Percentiles rank a stretch among this genome's conserved stretches.
Evolutionary conservation across 53 echinoderm and acorn worm species (phyloP).

Genomic region (Patiria pectinifera): DNA sequence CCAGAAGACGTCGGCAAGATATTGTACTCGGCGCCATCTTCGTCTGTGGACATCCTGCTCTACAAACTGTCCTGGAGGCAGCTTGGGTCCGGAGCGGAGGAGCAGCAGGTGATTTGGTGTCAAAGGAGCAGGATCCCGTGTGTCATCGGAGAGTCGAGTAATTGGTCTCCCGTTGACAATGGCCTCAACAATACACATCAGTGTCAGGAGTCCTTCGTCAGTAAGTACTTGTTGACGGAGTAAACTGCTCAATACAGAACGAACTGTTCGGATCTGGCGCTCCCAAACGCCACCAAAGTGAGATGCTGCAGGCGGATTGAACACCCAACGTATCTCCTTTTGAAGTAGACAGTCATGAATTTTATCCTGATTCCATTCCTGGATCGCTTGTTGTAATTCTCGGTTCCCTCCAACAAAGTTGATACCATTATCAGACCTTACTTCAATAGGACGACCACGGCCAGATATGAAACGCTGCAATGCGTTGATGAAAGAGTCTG

Average conservation of each 20-base stretch:
- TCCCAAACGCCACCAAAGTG: conserved; percentile 71
- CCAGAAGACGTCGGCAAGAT: conserved; percentile 67
- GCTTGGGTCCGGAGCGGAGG: conserved; percentile 44
- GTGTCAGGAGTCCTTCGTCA: conserved; percentile 63
- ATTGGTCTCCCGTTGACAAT: conserved; percentile 70
- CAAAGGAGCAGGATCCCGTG: conserved; percentile 60
- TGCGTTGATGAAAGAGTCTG: conserved; percentile 20
- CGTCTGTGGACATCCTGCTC: conserved; percentile 63
- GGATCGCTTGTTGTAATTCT: not conserved
- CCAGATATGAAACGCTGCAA: not conserved
- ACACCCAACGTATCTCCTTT: conserved; percentile 39
- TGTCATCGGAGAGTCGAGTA: conserved; percentile 62
- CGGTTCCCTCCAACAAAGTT: conserved; percentile 50
- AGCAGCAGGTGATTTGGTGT: conserved; percentile 79
- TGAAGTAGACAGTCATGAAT: conserved; percentile 11
- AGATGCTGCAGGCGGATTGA: conserved; percentile 53
- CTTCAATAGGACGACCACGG: conserved; percentile 16
- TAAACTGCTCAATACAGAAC: conserved; percentile 50
- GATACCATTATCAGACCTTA: conserved; percentile 58
- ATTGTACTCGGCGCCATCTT: conserved; percentile 67
- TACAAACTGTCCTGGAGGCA: conserved; percentile 63
- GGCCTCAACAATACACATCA: conserved; percentile 72
- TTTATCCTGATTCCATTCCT: conserved; percentile 26
- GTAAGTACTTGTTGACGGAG: conserved; percentile 60
- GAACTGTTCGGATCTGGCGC: conserved; percentile 51